Base-by-base conservation (phyloP, 2,888 invertebrate species). In the Camptogramma bilineatum region DNA sequence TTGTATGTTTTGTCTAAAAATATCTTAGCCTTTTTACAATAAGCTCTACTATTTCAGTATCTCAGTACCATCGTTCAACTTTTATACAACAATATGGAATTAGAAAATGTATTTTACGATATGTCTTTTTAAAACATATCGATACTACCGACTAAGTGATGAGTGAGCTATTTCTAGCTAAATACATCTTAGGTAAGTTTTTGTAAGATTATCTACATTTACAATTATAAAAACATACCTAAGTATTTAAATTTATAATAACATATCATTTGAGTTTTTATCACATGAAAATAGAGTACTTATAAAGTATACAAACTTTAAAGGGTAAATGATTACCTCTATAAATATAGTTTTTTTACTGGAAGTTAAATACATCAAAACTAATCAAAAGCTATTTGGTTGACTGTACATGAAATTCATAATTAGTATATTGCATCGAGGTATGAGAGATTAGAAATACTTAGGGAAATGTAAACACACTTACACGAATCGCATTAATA, bases 361-460 rank as follows among this genome's bases (percentile, higher is more conserved):
- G 13, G 13, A 39, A 13, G 34, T 39, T 28, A 28, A 10, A 5
- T 48, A 59, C 44, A 52, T 31, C 10, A 34, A 28, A 10, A 5
- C 34, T 52, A 31, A 52, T 31, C 10, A 34, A 59, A 59, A 52
- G 52, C 58, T 46, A 31, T 59, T 59, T n/a, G 10, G 7, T 34
- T 34, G 4, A 19, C 7, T 39, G 13, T 13, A 52, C 13, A 42
- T 19, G 2, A 19, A n/a, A 13, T 39, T 39, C 13, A 39, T 39
- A 39, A 39, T 39, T 39, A 9, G 13, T 34, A 39, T 17, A 42
- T 44, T 16, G 16, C 7, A 8, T 16, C 16, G 21, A 21, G 19
- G 10, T 48, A 13, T 48, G 13, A 48, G 24, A 24, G 13, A 24
- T 18, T 19, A 47, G 10, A n/a, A 16, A 42, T 5, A 2, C 9